Conservation (phyloP, 2,113 vertebrate species). For the Peromyscus maniculatus region DNA sequence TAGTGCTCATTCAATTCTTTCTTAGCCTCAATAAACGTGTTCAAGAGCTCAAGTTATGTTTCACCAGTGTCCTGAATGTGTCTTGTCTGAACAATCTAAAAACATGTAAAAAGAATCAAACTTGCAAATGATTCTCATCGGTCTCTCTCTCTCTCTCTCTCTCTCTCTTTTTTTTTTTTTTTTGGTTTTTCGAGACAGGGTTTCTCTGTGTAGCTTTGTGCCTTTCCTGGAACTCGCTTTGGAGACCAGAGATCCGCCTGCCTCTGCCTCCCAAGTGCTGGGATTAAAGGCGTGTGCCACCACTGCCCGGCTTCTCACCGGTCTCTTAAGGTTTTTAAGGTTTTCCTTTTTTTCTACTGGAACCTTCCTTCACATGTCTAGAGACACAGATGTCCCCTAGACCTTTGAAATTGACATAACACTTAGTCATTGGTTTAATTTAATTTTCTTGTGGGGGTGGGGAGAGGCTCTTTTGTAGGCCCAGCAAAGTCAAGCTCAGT, state of each 20-base stretch:
- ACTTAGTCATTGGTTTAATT: background rate
- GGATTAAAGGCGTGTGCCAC: too few relatives aligned
- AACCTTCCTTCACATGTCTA: background rate
- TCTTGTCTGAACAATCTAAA: background rate
- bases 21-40: background rate
- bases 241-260: too few relatives aligned
- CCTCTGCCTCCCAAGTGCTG: too few relatives aligned
- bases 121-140: background rate
- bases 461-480: background rate
- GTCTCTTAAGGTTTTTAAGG: background rate
- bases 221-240: too few relatives aligned
- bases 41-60: background rate
- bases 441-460: background rate
- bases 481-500: background rate
- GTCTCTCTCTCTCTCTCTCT: too few relatives aligned
- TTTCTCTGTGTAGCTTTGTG: too few relatives aligned
- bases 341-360: background rate
- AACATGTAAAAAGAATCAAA: conserved; percentile 40
- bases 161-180: too few relatives aligned
- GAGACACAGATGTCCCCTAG: background rate
- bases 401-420: background rate
- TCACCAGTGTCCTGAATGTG: background rate
- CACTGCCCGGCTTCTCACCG: too few relatives aligned
- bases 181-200: too few relatives aligned
- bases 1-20: background rate